Percentiles rank a stretch among this genome's conserved stretches.
phyloP scores from a whole-genome alignment of 2,888 invertebrate genomes.

The Macropis europaea region DNA sequence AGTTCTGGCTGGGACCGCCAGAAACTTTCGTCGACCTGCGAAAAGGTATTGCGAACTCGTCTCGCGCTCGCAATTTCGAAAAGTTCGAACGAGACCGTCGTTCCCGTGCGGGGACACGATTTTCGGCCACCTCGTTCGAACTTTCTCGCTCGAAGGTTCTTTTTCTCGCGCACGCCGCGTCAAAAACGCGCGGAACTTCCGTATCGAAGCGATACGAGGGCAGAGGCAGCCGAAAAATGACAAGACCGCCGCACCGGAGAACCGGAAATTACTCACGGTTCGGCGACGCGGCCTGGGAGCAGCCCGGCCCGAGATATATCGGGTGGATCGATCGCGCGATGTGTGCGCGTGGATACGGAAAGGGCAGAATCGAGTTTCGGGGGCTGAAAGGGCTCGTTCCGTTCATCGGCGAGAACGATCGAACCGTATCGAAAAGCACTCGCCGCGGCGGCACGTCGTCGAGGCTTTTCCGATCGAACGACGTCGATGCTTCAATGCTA shows the following conservation, averaged over 20 bases:
- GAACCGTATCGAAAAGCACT: slow-evolving; percentile 64
- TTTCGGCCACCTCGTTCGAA: slow-evolving; percentile 5
- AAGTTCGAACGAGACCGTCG: slow-evolving; percentile 43
- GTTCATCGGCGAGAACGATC: slow-evolving; percentile 45
- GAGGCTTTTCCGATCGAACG: slow-evolving; percentile 40
- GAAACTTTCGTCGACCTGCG: too few relatives aligned
- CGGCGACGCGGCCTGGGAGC: not conserved
- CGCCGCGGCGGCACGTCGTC: slow-evolving; percentile 31
- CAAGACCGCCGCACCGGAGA: not conserved
- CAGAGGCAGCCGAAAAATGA: not conserved
- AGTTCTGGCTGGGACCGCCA: not conserved
- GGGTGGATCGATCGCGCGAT: slow-evolving; percentile 15
- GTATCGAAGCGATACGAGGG: too few relatives aligned
- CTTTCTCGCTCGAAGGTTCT: too few relatives aligned
- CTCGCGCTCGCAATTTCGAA: slow-evolving; percentile 40
- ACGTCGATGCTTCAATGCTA: slow-evolving; percentile 37
- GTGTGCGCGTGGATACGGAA: slow-evolving; percentile 6
- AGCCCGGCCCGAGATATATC: slow-evolving; percentile 6
- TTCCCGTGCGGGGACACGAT: slow-evolving; percentile 23
- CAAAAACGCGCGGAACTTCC: too few relatives aligned
- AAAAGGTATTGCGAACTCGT: too few relatives aligned
- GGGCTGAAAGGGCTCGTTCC: slow-evolving; percentile 45
- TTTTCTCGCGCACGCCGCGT: too few relatives aligned
- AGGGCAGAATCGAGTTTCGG: slow-evolving; percentile 37
- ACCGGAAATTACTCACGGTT: slow-evolving; percentile 9